Base-by-base conservation (phyloP, 2,797 vertebrate genomes). In the Hoplostethus mediterraneus region DNA sequence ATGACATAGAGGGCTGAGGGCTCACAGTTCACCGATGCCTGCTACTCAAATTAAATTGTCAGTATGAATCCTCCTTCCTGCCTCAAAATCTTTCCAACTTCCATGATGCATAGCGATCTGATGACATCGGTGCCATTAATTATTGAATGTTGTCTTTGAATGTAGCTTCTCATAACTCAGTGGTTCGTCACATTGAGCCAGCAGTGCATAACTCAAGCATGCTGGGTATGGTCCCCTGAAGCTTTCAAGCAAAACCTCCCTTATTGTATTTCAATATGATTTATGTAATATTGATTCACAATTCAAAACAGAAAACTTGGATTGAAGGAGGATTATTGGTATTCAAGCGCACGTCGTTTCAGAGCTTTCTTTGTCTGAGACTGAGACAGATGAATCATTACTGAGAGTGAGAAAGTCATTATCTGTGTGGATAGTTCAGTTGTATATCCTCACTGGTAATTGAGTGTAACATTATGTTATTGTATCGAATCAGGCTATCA, bases 11-110 rank as follows among this genome's bases (percentile, higher is more conserved):
- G 47, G 53, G 9, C 25, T 54, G 38, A 51, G 25, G 36, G 31
- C 33, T 66, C 52, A 57, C 31, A 53, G 25, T 6, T 28, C 56
- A 52, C 31, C 12, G 14, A 12, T 38, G 56, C 30, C 11, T 74
- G 44, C 25, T 8, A 45, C 55, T 63, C 31, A 6, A 30, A 36
- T 2, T 54, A 12, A 49, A 44, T 58, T 44, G 48, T 36, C 25
- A 57, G n/a, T 52, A 21, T 38, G 44, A 52, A 38, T 62, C 66
- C 66, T 70, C 33, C 65, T 56, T 60, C 6, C n/a, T 65, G 47
- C 30, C 33, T 54, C 5, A 64, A 16, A 69, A 60, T 67, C 8
- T 45, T 12, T 30, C 33, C 54, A 59, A 25, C 58, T 67, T 75
- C 48, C 58, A 28, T 28, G 28, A 28, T 28, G 28, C 28, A 28